phyloP scores from a whole-genome alignment of 2,888 invertebrate species.

The Sipha maydis region DNA sequence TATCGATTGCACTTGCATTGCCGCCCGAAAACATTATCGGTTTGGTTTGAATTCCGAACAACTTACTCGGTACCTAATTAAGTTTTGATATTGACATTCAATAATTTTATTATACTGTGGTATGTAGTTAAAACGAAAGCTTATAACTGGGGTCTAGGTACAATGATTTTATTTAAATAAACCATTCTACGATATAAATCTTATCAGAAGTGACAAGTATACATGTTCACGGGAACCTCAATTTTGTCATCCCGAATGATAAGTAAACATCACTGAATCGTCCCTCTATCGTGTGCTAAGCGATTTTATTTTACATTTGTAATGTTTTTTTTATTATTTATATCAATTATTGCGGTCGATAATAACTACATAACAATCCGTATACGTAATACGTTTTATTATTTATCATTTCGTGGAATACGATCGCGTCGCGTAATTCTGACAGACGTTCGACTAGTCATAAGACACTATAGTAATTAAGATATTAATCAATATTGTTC shows the following conservation, averaged over 20 bases:
- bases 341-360: not conserved
- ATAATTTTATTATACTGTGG: too few relatives aligned
- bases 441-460: not conserved
- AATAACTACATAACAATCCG: not conserved
- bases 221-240: too few relatives aligned
- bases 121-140: too few relatives aligned
- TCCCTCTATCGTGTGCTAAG: not conserved
- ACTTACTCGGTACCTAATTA: too few relatives aligned
- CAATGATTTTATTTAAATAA: too few relatives aligned
- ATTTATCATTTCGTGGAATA: not conserved
- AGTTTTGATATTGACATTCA: too few relatives aligned
- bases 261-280: not conserved
- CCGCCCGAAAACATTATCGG: too few relatives aligned
- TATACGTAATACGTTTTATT: not conserved
- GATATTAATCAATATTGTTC: conserved; percentile 1
- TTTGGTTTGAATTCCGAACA: too few relatives aligned
- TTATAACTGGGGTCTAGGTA: too few relatives aligned
- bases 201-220: too few relatives aligned
- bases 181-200: too few relatives aligned
- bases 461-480: not conserved
- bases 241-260: not conserved
- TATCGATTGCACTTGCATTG: too few relatives aligned
- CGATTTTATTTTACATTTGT: not conserved
- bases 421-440: not conserved
- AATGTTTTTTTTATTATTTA: not conserved